Base-by-base conservation (phyloP, 2,888 invertebrate genomes). In the Aphodius granarius region DNA sequence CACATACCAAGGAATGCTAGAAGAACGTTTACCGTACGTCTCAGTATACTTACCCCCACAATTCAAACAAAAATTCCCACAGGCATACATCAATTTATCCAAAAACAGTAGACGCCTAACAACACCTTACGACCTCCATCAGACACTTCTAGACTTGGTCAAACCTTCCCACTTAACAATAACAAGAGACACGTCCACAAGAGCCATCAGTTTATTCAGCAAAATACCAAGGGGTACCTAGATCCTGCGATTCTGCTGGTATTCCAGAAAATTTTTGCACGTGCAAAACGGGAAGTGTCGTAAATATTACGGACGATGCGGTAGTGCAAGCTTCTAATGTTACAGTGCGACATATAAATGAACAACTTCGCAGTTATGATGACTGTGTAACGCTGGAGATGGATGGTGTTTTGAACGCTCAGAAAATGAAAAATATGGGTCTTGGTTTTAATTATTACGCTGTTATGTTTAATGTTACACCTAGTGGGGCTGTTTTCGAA, bases 221-320 rank as follows among this genome's bases (percentile, higher is more conserved):
- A 0, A 77, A 84, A 13, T 88, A 89, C 70, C 84, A 89, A 6
- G 74, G 77, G 21, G 89, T 96, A 71, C 89, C 91, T 75, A 89
- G 97, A 66, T 95, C 94, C 0, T 98, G 97, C 84, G 88, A 90
- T 72, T 88, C 89, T 77, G 97, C 97, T 0, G 92, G 89, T 0
- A 95, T 98, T 76, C 91, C 92, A 0, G 91, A 93, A 20, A 95
- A 96, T 84, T 97, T 94, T 94, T 97, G 97, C 85, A 94, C 95
- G 19, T 97, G 97, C 81, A 94, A 95, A 83, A n/a, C n/a, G n/a
- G 90, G 90, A 76, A 91, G 91, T 73, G 87, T 87, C 72, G 89
- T 90, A 79, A 83, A 95, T 17, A 84, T 89, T 0, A 86, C 87
- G 0, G 88, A 89, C 23, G 90, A 92, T 79, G 81, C 85, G 0